Base-by-base conservation (phyloP, 2,113 vertebrate genomes). In the Monarcha castaneiventris region DNA sequence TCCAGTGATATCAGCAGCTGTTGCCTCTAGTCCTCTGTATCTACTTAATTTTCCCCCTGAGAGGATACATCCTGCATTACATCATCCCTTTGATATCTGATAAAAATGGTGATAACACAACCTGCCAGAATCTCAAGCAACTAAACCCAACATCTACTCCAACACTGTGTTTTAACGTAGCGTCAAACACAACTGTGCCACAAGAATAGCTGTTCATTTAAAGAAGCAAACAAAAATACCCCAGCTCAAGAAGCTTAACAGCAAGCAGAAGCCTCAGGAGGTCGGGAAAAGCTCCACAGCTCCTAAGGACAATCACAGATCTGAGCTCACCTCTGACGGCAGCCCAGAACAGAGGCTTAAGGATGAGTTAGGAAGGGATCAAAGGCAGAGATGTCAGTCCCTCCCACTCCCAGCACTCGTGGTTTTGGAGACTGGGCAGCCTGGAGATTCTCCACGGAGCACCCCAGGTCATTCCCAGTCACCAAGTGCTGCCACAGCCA, bases 21-120 rank as follows among this genome's bases (percentile, higher is more conserved):
- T 13, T 46, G 61, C 48, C 77, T 62, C 27, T 39, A 59, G 71
- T 22, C 62, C 75, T 82, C 44, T 37, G 6, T 56, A 66, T 32
- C 59, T 66, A 26, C 63, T 89, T 55, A 21, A 43, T 59, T 75
- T 68, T 23, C 43, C 79, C 81, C 43, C 68, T 8, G 37, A 82
- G 92, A 68, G 54, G 62, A 58, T 21, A 82, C 68, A 76, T 48
- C n/a, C 58, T 71, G 55, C 69, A 64, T 87, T n/a, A 90, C 87
- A 58, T 87, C 82, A 95, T 3, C 49, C 54, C 35, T 51, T 67
- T 74, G 61, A 17, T 48, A 84, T 22, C 84, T 56, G 49, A 68
- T 67, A 87, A 74, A 81, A 73, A 77, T 13, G 32, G 43, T 55
- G 72, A 62, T 52, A 84, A 84, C 58, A 55, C 13, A 44, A 59